phyloP scores from a whole-genome alignment of 30 jellyfish, hydroid and myxozoan species.

The Pseudorhiza aurosa region DNA sequence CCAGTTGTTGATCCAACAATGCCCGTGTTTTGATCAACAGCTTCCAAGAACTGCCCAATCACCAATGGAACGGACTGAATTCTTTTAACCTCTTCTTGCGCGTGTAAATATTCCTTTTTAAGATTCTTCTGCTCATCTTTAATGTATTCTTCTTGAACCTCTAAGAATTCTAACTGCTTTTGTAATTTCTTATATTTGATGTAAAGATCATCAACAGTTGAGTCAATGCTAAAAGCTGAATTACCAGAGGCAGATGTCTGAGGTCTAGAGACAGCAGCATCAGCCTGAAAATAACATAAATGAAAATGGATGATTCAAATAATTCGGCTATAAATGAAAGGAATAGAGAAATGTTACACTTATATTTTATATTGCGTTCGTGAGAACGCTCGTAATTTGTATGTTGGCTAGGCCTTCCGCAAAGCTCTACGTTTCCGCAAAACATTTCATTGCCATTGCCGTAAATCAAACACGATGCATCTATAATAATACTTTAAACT shows the following conservation, averaged over 20 bases:
- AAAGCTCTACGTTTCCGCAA: no score
- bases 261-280: conserved; percentile 63
- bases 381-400: no score
- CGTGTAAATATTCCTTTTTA: conserved; percentile 90
- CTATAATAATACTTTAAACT: no score
- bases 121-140: conserved; percentile 94
- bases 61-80: conserved; percentile 97
- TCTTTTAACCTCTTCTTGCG: conserved; percentile 95
- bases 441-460: no score
- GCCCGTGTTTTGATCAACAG: conserved; percentile 95
- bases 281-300: conserved; percentile 27
- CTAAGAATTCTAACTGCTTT: conserved; percentile 87
- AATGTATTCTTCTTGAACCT: conserved; percentile 94
- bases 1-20: conserved; percentile 98
- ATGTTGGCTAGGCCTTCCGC: no score
- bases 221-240: conserved; percentile 49
- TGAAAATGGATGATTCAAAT: background rate
- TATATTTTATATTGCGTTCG: no score
- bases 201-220: conserved; percentile 80
- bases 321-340: background rate
- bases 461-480: no score
- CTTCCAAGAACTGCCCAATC: conserved; percentile 97
- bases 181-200: conserved; percentile 86
- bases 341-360: no score
- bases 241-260: conserved; percentile 53